Evolutionary conservation across 2,888 invertebrate genomes (phyloP).

Genomic region (Iphiclides podalirius): DNA sequence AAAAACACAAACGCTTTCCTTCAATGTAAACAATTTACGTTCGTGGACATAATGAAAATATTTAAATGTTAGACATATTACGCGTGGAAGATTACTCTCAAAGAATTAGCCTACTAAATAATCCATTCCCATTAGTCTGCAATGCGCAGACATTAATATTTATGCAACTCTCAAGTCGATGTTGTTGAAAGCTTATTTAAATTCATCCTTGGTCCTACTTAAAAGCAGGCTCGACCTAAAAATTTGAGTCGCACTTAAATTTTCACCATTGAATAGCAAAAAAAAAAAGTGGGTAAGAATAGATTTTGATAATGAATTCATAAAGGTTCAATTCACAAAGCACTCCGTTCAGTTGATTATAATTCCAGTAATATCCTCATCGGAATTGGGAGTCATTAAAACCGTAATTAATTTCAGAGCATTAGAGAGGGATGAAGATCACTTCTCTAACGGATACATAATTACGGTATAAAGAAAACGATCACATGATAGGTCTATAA

Average conservation of each 20-base stretch:
- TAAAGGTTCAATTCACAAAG: constrained; percentile 25
- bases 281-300: constrained; percentile 33
- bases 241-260: constrained; percentile 58
- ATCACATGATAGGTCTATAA: too few species aligned
- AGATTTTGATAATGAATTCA: constrained; percentile 35
- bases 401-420: constrained; percentile 3
- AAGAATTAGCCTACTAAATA: constrained; percentile 43
- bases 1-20: constrained; percentile 26
- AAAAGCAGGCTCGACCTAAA: constrained; percentile 58
- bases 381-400: constrained; percentile 4
- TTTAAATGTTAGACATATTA: constrained; percentile 32
- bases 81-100: constrained; percentile 34
- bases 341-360: constrained; percentile 22
- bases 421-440: too few species aligned
- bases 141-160: constrained; percentile 67
- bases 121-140: constrained; percentile 64
- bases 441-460: too few species aligned
- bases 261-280: constrained; percentile 44
- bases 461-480: too few species aligned
- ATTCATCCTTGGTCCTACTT: constrained; percentile 66
- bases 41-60: constrained; percentile 36
- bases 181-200: constrained; percentile 69
- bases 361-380: background rate
- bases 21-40: constrained; percentile 46
- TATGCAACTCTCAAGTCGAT: constrained; percentile 65